phyloP scores from a whole-genome alignment of 1,140 invertebrate species.

The Penaeus chinensis region DNA sequence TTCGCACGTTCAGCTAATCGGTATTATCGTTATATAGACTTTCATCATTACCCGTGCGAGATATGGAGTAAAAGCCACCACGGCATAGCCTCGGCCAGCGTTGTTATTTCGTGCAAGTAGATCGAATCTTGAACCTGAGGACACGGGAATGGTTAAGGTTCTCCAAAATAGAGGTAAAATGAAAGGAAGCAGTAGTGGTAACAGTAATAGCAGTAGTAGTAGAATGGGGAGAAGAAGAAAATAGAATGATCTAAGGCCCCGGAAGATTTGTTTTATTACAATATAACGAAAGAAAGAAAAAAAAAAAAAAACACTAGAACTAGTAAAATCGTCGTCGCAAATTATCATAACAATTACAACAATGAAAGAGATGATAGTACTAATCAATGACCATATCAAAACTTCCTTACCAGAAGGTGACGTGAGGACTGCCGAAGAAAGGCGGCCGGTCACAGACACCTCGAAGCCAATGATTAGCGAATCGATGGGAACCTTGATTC shows the following conservation, averaged over 20 bases:
- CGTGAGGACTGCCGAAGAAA: constrained; percentile 1
- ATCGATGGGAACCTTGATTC: constrained; percentile 36
- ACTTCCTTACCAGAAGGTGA: constrained; percentile 26
- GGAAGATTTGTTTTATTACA: too few species aligned
- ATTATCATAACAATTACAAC: too few species aligned
- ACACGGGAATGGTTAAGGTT: not conserved
- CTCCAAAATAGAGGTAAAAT: constrained; percentile 16
- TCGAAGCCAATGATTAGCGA: constrained; percentile 21
- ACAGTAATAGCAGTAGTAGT: too few species aligned
- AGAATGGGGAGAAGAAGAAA: too few species aligned
- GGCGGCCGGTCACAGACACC: constrained; percentile 32
- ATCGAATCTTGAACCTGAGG: constrained; percentile 22
- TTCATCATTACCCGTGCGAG: constrained; percentile 17
- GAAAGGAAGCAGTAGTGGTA: not conserved
- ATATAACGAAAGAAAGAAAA: not conserved
- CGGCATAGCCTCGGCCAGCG: constrained; percentile 3
- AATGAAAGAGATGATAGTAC: too few species aligned
- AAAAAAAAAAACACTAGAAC: not conserved
- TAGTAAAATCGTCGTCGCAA: too few species aligned
- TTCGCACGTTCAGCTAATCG: too few species aligned
- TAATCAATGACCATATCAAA: too few species aligned
- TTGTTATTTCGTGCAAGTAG: not conserved
- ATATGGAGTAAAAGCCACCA: constrained; percentile 30
- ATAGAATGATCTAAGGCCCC: too few species aligned
- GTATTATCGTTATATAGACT: too few species aligned